A percentile compares a stretch with the other conserved stretches of the same genome.
phyloP scores from a whole-genome alignment of 2,888 invertebrate genomes.

The Scaptodrosophila latifasciaeformis region DNA sequence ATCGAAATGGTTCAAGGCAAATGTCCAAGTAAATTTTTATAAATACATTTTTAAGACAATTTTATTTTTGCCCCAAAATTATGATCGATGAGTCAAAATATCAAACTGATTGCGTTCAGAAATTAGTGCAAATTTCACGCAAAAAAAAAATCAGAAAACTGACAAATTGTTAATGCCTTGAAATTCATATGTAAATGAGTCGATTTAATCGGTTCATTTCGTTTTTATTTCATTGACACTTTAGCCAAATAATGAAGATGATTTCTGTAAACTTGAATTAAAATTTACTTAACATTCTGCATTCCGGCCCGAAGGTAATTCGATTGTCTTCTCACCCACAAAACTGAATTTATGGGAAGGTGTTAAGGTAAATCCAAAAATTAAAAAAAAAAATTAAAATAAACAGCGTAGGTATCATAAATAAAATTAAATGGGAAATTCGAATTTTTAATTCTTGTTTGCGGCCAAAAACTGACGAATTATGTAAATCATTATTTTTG shows the following conservation, averaged over 20 bases:
- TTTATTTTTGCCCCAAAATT: conserved; percentile 40
- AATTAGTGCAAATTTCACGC: conserved; percentile 2
- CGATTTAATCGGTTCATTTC: too few species aligned
- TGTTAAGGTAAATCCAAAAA: too few species aligned
- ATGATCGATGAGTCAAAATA: conserved; percentile 4
- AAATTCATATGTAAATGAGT: conserved; percentile 1
- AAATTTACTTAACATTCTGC: too few species aligned
- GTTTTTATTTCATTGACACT: neutral
- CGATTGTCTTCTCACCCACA: too few species aligned
- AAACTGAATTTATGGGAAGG: too few species aligned
- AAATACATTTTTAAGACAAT: conserved; percentile 47
- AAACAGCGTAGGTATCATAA: neutral
- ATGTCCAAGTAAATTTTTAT: conserved; percentile 46
- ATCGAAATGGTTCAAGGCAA: conserved; percentile 50
- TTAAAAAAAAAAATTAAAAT: neutral
- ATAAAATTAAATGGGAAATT: neutral
- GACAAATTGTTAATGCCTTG: neutral
- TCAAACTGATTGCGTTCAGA: too few species aligned
- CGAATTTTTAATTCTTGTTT: neutral
- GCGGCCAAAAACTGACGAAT: conserved; percentile 3
- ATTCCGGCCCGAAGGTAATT: too few species aligned
- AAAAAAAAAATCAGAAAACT: neutral
- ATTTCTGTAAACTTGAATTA: too few species aligned
- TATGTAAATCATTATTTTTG: conserved; percentile 20
- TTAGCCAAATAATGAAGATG: neutral